Evolutionary conservation across 1,140 invertebrate species (phyloP).

Genomic region (Lasioglossum albipes): DNA sequence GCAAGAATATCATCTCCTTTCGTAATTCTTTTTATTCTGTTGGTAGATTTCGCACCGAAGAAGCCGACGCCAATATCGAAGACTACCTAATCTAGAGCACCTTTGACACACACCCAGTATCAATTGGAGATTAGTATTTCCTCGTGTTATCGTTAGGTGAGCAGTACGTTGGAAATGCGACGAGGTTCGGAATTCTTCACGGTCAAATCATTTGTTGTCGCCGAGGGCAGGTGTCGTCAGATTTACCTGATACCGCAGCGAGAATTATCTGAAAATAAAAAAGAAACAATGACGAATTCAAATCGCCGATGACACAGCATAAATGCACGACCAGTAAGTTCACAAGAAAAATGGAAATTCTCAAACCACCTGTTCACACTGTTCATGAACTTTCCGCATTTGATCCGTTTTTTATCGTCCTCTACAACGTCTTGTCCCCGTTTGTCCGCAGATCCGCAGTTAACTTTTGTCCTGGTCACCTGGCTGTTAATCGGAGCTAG

Average conservation of each 20-base stretch:
- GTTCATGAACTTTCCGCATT: neutral
- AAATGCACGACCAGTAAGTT: constrained; percentile 35
- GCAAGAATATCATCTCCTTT: neutral
- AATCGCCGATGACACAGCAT: neutral
- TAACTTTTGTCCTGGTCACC: neutral
- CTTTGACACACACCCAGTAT: neutral
- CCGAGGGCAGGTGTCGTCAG: neutral
- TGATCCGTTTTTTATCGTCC: constrained; percentile 10
- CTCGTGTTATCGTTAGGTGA: neutral
- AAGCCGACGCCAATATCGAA: neutral
- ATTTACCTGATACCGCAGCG: neutral
- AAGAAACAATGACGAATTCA: constrained; percentile 36
- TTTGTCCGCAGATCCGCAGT: neutral
- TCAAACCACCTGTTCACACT: constrained; percentile 21
- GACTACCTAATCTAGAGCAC: neutral
- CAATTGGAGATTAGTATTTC: neutral
- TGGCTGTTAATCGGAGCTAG: neutral
- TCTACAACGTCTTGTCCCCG: neutral
- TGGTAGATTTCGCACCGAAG: too few species aligned
- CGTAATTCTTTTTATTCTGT: neutral
- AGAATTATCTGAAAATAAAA: constrained; percentile 34
- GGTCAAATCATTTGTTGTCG: neutral
- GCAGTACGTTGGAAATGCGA: neutral
- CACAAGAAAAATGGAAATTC: constrained; percentile 15
- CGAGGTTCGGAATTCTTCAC: neutral